Evolutionary conservation across 2,888 invertebrate species (phyloP).

Genomic region (Criorhina ranunculi): DNA sequence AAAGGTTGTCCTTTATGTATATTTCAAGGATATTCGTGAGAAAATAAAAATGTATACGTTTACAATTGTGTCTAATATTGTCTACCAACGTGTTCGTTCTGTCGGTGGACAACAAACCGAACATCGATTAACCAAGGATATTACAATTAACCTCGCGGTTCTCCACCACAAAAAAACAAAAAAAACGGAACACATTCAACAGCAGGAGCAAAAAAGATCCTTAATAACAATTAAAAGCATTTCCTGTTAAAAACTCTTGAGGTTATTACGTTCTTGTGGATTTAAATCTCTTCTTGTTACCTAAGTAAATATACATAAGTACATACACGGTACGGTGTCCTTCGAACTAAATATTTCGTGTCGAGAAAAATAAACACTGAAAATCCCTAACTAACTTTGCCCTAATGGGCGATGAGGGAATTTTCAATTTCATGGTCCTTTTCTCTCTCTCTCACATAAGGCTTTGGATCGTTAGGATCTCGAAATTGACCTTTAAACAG

Average conservation of each 20-base stretch:
- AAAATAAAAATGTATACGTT: background rate
- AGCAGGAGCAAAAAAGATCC: background rate
- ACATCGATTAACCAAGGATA: conserved; percentile 3
- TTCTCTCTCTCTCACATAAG: background rate
- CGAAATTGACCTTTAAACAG: background rate
- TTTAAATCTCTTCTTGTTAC: conserved; percentile 10
- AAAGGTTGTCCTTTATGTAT: conserved; percentile 35
- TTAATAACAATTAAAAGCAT: background rate
- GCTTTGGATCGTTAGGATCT: background rate
- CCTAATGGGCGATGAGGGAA: background rate
- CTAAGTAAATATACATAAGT: conserved; percentile 15
- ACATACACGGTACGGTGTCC: background rate
- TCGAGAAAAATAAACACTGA: conserved; percentile 3
- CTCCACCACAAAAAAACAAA: background rate
- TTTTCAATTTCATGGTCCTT: background rate
- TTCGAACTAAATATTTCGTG: background rate
- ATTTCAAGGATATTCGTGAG: conserved; percentile 15
- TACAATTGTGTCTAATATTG: background rate
- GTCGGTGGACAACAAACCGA: background rate
- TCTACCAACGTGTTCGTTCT: background rate
- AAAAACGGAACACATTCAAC: background rate
- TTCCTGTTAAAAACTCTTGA: background rate
- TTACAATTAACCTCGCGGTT: background rate
- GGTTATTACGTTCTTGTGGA: background rate
- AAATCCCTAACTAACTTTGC: background rate